Base-by-base conservation (phyloP, 30 jellyfish, hydroid and myxozoan species). In the Cassiopea xamachana region DNA sequence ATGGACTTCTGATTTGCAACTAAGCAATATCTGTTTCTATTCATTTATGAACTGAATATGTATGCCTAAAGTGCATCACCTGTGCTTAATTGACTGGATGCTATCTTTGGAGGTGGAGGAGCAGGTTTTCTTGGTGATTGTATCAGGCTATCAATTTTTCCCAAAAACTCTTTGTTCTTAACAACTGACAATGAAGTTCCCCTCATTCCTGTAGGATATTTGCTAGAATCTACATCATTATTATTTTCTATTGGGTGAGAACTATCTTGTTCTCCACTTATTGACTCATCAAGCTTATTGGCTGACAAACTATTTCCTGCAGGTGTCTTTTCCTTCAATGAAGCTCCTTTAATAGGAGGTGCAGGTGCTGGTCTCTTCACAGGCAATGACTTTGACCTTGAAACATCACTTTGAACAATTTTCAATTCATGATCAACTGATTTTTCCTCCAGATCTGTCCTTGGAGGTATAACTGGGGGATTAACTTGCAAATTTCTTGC, bases 121-220 rank as follows among this genome's bases (percentile, higher is more conserved):
- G 93, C 87, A n/a, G 87, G 93, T 19, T 87, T 13, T 73, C 15
- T 60, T n/a, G 93, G 87, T 9, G 93, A 86, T 15, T 51, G 17
- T 46, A 59, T 73, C 58, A 64, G 2, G 43, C 14, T 1, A 12
- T 73, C 47, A 58, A 84, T 43, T 14, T 50, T 74, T 1, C 18
- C 49, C 74, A 48, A n/a, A 69, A 86, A 74, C n/a, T 51, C 75
- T 6, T 44, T 16, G 46, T 74, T 61, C 48, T 61, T 76, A 1
- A 76, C 87, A 19, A 74, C 60, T 58, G 93, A 75, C 17, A 60
- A 79, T 27, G 87, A 39, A n/a, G 87, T 46, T 46, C 85, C 79
- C 50, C 92, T 84, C 84, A 84, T 47, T 46, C 68, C 73, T 16
- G 16, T 14, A 39, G 77, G 6, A 2, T 3, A 13, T 2, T 60